These are phyloP conservation scores for Tigriopus californicus DNA, from an alignment of 2,888 invertebrate genomes.

Conservation along the genomic window DNA sequence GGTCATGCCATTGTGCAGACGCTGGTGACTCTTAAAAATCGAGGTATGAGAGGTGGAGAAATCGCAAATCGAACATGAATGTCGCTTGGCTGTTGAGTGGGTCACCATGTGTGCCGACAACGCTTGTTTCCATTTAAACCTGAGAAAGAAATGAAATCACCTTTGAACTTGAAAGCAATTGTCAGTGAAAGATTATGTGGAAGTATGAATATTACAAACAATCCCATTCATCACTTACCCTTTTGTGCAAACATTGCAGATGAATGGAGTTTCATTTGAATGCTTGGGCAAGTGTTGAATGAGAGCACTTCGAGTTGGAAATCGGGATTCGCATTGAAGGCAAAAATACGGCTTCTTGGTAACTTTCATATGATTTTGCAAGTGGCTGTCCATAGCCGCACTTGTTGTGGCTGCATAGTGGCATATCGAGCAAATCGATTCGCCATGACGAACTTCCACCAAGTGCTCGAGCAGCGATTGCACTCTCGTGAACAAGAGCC, in stretches of 20 bases:
- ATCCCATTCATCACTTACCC: conserved; percentile 20
- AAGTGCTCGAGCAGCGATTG: conserved; percentile 12
- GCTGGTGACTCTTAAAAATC: conserved; percentile 34
- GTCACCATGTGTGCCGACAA: conserved; percentile 35
- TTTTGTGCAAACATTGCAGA: conserved; percentile 24
- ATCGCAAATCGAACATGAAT: conserved; percentile 38
- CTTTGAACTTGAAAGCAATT: conserved; percentile 28
- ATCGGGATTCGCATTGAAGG: conserved; percentile 32
- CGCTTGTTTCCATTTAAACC: conserved; percentile 40
- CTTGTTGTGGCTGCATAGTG: too few relatives aligned
- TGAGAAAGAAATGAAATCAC: conserved; percentile 22
- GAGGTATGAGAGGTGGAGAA: conserved; percentile 37
- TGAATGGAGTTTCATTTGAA: conserved; percentile 33
- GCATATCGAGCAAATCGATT: conserved; percentile 25
- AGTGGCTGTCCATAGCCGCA: conserved; percentile 23
- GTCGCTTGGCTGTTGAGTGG: conserved; percentile 33
- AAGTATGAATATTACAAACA: too few relatives aligned
- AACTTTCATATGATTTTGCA: conserved; percentile 22
- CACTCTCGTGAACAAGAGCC: neutral
- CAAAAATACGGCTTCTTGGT: conserved; percentile 32
- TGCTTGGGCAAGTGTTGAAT: conserved; percentile 36
- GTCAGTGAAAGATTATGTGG: conserved; percentile 18
- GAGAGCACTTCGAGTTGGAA: conserved; percentile 33
- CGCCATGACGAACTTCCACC: conserved; percentile 21
- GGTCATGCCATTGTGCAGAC: conserved; percentile 33